These are phyloP conservation scores for Andricus grossulariae DNA, from an alignment of 1,140 invertebrate species.

Conservation along the genomic window DNA sequence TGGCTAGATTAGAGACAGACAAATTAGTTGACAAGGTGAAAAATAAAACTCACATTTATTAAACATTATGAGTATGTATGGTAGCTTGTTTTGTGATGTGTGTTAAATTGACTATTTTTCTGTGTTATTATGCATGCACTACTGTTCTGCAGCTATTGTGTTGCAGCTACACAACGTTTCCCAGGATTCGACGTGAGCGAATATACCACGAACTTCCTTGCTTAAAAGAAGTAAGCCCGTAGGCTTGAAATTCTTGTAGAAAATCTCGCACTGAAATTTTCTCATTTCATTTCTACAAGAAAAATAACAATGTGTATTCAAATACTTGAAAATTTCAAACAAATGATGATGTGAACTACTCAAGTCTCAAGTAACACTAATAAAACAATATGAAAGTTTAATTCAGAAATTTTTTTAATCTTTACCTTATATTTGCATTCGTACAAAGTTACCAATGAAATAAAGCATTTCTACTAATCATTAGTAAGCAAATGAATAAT, in stretches of 20 bases:
- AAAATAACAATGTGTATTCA: constrained; percentile 27
- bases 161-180: constrained; percentile 81
- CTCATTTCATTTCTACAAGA: constrained; percentile 11
- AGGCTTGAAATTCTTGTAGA: constrained; percentile 27
- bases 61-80: neutral
- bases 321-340: too few relatives aligned
- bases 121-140: constrained; percentile 43
- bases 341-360: too few relatives aligned
- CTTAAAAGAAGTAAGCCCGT: constrained; percentile 79
- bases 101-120: constrained; percentile 27
- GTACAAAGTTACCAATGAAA: too few relatives aligned
- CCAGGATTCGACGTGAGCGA: constrained; percentile 83
- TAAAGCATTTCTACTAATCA: too few relatives aligned
- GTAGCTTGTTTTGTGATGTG: neutral
- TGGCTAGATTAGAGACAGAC: constrained; percentile 85
- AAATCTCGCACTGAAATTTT: constrained; percentile 2
- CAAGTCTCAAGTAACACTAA: too few relatives aligned
- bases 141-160: constrained; percentile 79
- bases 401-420: too few relatives aligned
- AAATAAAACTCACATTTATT: constrained; percentile 34
- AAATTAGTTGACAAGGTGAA: constrained; percentile 86
- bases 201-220: constrained; percentile 84
- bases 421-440: too few relatives aligned
- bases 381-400: too few relatives aligned
- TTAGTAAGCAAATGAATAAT: too few relatives aligned